These are phyloP conservation scores for Sabellastarte sp. DNA, from an alignment of 2,888 invertebrate species.

Conservation along the genomic window DNA sequence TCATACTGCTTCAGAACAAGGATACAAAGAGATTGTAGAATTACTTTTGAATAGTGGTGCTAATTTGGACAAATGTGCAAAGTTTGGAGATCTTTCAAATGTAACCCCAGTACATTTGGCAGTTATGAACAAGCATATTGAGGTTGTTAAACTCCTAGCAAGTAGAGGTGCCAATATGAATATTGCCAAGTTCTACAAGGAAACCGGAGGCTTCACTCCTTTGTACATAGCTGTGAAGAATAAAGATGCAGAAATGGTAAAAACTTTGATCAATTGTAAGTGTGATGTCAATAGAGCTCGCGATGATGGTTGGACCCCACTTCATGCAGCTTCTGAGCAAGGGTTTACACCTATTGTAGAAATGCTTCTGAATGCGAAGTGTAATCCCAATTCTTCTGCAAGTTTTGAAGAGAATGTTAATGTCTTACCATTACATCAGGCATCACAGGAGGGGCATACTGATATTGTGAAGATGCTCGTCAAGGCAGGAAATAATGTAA, in stretches of 20 bases:
- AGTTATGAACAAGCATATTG: slow-evolving; percentile 24
- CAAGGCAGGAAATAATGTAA: slow-evolving; percentile 15
- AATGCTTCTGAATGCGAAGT: slow-evolving; percentile 16
- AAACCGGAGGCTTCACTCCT: slow-evolving; percentile 32
- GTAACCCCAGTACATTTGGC: slow-evolving; percentile 28
- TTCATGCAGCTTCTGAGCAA: slow-evolving; percentile 34
- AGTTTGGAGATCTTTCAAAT: slow-evolving; percentile 23
- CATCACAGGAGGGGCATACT: slow-evolving; percentile 28
- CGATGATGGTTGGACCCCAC: slow-evolving; percentile 33
- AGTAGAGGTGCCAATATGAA: slow-evolving; percentile 20
- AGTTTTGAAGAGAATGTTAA: slow-evolving; percentile 23
- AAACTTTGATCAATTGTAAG: slow-evolving; percentile 32
- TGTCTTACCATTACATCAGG: slow-evolving; percentile 27
- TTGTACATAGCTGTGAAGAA: slow-evolving; percentile 35
- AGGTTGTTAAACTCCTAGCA: slow-evolving; percentile 12
- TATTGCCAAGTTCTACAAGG: slow-evolving; percentile 15
- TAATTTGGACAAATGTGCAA: slow-evolving; percentile 17
- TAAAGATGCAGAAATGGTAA: slow-evolving; percentile 33
- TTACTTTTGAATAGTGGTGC: slow-evolving; percentile 14
- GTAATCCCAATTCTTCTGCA: slow-evolving; percentile 12
- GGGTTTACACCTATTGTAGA: slow-evolving; percentile 18
- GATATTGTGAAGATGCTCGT: slow-evolving; percentile 18
- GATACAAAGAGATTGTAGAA: slow-evolving; percentile 17
- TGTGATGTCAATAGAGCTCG: slow-evolving; percentile 36
- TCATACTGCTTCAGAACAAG: slow-evolving; percentile 29